Evolutionary conservation across 2,888 invertebrate species (phyloP).

Genomic region (Osedax frankpressi): DNA sequence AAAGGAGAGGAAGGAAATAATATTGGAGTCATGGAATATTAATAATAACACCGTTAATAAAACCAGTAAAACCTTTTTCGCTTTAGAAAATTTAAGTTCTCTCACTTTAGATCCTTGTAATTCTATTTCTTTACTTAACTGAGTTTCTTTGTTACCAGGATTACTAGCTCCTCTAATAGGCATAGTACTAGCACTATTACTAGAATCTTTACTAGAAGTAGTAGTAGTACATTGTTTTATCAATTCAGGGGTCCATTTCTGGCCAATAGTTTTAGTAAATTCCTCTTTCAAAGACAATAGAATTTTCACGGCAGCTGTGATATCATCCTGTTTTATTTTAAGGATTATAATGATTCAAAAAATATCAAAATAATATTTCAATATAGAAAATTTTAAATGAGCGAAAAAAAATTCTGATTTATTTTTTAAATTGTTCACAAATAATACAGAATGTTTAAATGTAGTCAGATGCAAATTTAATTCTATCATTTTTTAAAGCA

Average conservation of each 20-base stretch:
- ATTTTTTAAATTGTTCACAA: too few relatives aligned
- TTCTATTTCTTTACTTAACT: conserved; percentile 21
- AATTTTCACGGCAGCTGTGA: conserved; percentile 29
- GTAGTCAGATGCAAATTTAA: too few relatives aligned
- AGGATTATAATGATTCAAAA: neutral
- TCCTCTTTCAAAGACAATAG: conserved; percentile 30
- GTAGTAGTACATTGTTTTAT: neutral
- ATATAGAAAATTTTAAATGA: too few relatives aligned
- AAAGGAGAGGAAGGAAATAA: too few relatives aligned
- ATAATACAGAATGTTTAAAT: too few relatives aligned
- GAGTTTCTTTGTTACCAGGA: neutral
- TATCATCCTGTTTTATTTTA: conserved; percentile 27
- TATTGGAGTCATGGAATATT: too few relatives aligned
- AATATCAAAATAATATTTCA: too few relatives aligned
- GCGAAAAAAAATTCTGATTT: too few relatives aligned
- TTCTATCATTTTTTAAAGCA: too few relatives aligned
- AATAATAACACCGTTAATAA: too few relatives aligned
- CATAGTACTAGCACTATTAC: neutral
- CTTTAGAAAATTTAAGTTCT: conserved; percentile 51
- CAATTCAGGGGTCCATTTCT: conserved; percentile 29
- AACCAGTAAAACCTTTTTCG: conserved; percentile 24
- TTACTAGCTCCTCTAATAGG: neutral
- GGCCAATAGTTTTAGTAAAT: conserved; percentile 27
- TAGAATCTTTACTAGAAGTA: neutral
- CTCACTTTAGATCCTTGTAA: conserved; percentile 60